These are phyloP conservation scores for Bufotes viridis DNA, from an alignment of 2,797 vertebrate species.

Conservation along the genomic window DNA sequence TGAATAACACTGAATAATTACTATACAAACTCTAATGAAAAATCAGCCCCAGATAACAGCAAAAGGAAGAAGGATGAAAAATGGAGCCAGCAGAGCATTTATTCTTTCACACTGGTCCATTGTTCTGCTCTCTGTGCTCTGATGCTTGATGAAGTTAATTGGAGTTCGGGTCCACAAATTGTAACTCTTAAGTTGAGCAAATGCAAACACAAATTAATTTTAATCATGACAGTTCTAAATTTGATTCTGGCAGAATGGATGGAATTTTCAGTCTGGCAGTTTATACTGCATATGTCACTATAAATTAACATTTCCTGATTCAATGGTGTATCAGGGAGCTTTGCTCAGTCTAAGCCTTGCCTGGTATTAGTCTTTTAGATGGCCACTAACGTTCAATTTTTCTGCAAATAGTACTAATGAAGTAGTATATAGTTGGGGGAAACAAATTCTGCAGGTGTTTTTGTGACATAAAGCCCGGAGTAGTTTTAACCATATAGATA, in stretches of 20 bases:
- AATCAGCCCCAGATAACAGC: slow-evolving; percentile 10
- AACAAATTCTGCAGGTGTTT: not conserved
- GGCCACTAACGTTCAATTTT: not conserved
- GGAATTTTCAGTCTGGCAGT: slow-evolving; percentile 25
- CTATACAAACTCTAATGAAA: not conserved
- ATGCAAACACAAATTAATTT: slow-evolving; percentile 30
- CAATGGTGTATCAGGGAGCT: not conserved
- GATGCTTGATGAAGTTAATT: not conserved
- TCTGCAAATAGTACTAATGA: not conserved
- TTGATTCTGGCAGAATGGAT: not conserved
- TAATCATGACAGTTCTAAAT: slow-evolving; percentile 21
- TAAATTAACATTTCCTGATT: slow-evolving; percentile 29
- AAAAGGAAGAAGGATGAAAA: not conserved
- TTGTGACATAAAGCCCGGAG: not conserved
- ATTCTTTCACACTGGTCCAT: not conserved
- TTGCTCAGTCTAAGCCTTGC: not conserved
- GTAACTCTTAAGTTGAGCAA: slow-evolving; percentile 8
- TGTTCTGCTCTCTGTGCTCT: not conserved
- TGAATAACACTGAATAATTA: slow-evolving; percentile 12
- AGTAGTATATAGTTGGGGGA: not conserved
- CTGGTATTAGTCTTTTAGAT: not conserved
- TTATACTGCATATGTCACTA: slow-evolving; percentile 14
- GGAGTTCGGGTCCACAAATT: not conserved
- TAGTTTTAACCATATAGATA: not conserved
- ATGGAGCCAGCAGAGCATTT: slow-evolving; percentile 1